Evolutionary conservation across 2,113 vertebrate species (phyloP).

Genomic region (Bos indicus): DNA sequence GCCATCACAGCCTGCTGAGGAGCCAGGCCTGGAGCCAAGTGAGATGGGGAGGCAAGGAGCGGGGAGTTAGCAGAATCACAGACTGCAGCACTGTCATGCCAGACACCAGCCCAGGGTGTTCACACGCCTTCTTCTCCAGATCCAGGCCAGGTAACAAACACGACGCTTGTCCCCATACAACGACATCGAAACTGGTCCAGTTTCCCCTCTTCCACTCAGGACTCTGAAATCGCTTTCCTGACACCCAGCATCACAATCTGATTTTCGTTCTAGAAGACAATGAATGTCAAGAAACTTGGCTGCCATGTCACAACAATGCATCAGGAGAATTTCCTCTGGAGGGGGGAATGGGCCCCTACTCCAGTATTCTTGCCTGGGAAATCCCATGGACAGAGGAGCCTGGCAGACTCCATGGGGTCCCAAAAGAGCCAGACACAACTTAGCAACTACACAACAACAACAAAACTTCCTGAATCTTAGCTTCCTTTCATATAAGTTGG

Average conservation of each 20-base stretch:
- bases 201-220: neutral
- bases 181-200: neutral
- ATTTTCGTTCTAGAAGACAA: neutral
- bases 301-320: neutral
- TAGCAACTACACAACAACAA: too few relatives aligned
- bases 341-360: neutral
- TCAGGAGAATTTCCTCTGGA: neutral
- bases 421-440: neutral
- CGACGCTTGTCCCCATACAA: neutral
- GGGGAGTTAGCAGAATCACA: neutral
- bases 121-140: neutral
- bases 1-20: neutral
- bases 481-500: neutral
- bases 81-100: neutral
- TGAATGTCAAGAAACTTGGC: neutral
- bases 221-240: neutral
- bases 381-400: neutral
- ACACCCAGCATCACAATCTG: neutral
- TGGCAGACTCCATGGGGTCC: neutral
- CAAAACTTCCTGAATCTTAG: neutral
- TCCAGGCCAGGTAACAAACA: neutral
- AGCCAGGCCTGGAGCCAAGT: neutral
- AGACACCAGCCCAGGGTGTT: neutral
- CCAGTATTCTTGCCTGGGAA: neutral
- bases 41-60: too few relatives aligned